Percentiles rank a stretch among this genome's conserved stretches.
phyloP scores from a whole-genome alignment of 2,888 invertebrate genomes.

The Conchocele bisecta region DNA sequence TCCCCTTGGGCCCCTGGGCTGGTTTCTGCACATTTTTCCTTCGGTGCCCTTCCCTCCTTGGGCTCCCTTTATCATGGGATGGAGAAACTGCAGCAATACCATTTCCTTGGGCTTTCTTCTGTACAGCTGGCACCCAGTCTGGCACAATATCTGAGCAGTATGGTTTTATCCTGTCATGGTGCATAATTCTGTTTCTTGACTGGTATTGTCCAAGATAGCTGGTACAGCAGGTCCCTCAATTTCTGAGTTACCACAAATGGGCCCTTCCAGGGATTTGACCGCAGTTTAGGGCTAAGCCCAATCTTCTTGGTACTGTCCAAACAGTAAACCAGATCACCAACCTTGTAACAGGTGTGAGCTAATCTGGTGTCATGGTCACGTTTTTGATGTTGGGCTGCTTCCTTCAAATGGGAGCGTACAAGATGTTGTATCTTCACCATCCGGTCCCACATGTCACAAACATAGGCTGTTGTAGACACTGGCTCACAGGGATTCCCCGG shows the following conservation, averaged over 20 bases:
- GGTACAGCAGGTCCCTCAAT: slow-evolving; percentile 19
- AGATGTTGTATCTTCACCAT: slow-evolving; percentile 2
- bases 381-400: slow-evolving; percentile 15
- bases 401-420: slow-evolving; percentile 5
- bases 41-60: no score
- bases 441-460: slow-evolving; percentile 8
- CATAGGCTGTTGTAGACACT: slow-evolving; percentile 6
- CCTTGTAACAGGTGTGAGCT: not conserved
- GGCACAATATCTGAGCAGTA: no score
- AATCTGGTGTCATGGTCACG: slow-evolving; percentile 20
- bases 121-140: no score
- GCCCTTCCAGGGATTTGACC: slow-evolving; percentile 21
- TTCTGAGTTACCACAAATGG: slow-evolving; percentile 14
- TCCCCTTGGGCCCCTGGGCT: no score
- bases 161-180: slow-evolving; percentile 26
- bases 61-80: no score
- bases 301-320: slow-evolving; percentile 4
- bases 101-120: no score
- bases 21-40: no score
- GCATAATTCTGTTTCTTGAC: not conserved
- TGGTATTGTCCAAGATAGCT: not conserved
- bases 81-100: no score
- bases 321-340: slow-evolving; percentile 19
- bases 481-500: not conserved
- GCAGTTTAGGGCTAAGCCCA: slow-evolving; percentile 20